Evolutionary conservation across 2,797 vertebrate species (phyloP).

Genomic region (Thaleichthys pacificus): DNA sequence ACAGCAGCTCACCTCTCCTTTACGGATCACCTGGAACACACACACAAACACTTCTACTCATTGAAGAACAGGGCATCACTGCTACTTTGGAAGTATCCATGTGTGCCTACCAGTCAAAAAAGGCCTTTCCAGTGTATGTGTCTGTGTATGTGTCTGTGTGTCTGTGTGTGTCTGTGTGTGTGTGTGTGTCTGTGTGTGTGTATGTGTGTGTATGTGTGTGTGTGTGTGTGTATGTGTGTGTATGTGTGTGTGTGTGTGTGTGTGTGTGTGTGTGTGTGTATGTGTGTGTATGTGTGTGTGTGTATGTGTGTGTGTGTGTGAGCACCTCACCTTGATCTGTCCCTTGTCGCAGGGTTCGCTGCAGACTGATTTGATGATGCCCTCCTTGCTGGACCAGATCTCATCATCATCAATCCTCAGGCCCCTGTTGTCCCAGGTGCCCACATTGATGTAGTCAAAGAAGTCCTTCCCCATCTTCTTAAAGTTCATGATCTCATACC

Average conservation of each 20-base stretch:
- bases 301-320: not conserved
- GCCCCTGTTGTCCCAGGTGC: conserved; percentile 96
- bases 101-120: not conserved
- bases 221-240: not conserved
- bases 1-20: conserved; percentile 98
- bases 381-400: conserved; percentile 90
- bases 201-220: not conserved
- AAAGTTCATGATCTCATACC: conserved; percentile 99
- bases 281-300: not conserved
- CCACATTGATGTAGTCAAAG: conserved; percentile 94
- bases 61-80: not conserved
- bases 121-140: not conserved
- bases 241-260: not conserved
- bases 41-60: conserved; percentile 8
- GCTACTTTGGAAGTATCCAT: not conserved
- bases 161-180: not conserved
- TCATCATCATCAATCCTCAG: conserved; percentile 94
- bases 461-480: conserved; percentile 98
- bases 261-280: not conserved
- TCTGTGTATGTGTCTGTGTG: not conserved
- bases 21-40: conserved; percentile 88
- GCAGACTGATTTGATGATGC: conserved; percentile 92
- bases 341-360: conserved; percentile 96
- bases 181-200: not conserved
- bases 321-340: conserved; percentile 89